phyloP scores from a whole-genome alignment of 2,113 vertebrate species.

The Speoplatyrhinus poulsoni region DNA sequence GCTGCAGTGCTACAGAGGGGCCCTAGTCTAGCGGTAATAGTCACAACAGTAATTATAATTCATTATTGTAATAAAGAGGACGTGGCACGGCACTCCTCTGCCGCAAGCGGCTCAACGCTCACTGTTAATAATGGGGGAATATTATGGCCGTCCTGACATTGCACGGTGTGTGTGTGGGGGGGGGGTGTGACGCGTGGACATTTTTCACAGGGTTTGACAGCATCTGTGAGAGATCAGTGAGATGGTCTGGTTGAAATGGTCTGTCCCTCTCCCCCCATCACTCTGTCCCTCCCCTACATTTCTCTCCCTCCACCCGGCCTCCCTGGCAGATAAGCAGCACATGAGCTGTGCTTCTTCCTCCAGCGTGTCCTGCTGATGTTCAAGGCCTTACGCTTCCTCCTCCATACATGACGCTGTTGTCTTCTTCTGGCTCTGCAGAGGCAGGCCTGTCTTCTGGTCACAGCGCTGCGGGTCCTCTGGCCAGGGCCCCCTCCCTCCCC shows the following conservation, averaged over 20 bases:
- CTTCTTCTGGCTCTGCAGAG: conserved; percentile 46
- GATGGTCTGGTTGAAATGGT: no score
- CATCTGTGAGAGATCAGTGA: no score
- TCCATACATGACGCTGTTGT: not conserved
- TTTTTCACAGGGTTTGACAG: not conserved
- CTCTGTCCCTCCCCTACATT: not conserved
- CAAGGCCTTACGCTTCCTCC: conserved; percentile 3
- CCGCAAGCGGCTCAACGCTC: conserved; percentile 8
- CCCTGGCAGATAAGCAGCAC: not conserved
- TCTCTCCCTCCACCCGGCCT: not conserved
- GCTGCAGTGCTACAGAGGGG: conserved; percentile 34
- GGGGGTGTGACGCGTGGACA: not conserved
- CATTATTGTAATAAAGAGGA: conserved; percentile 59
- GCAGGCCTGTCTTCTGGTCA: conserved; percentile 51
- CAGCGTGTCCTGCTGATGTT: not conserved
- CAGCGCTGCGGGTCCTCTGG: conserved; percentile 53
- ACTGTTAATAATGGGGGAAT: conserved; percentile 30
- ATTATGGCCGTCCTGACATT: conserved; percentile 36
- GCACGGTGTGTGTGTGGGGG: conserved; percentile 4
- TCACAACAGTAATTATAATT: conserved; percentile 65
- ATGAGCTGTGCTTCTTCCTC: conserved; percentile 11
- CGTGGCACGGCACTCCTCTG: conserved; percentile 33
- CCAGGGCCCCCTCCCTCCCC: conserved; percentile 28
- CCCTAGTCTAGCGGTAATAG: conserved; percentile 47
- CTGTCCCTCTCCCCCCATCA: not conserved